Percentiles rank a stretch among this genome's conserved stretches.
Evolutionary conservation across 2,888 invertebrate genomes (phyloP).

Genomic region (Chymomyza caudatula): DNA sequence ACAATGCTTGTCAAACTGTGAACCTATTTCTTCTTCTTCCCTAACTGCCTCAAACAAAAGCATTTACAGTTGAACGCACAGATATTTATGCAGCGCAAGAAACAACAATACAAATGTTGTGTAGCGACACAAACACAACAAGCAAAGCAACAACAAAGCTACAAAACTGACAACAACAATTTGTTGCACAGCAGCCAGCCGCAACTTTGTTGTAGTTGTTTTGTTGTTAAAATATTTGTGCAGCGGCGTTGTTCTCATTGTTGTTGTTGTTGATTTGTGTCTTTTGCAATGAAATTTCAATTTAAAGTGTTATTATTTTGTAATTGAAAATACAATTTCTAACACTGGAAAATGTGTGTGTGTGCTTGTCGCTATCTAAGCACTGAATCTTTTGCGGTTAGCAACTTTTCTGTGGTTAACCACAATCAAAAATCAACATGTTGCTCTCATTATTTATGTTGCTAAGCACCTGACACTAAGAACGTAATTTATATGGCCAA

Average conservation of each 20-base stretch:
- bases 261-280: constrained; percentile 13
- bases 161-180: neutral
- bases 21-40: neutral
- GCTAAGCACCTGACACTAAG: neutral
- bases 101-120: neutral
- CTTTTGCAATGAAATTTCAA: constrained; percentile 35
- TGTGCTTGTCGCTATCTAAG: neutral
- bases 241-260: constrained; percentile 13
- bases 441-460: neutral
- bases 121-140: neutral
- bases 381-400: neutral
- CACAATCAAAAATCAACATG: neutral
- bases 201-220: neutral
- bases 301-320: constrained; percentile 41
- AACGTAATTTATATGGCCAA: no score
- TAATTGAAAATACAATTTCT: constrained; percentile 17
- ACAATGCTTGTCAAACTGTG: neutral
- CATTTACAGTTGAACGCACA: constrained; percentile 21
- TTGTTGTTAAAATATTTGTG: neutral
- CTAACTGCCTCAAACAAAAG: constrained; percentile 1
- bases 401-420: neutral
- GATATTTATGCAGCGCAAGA: constrained; percentile 7
- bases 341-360: neutral
- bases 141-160: neutral
- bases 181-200: no score